Evolutionary conservation across 2,888 invertebrate genomes (phyloP).

Genomic region (Timandra comae): DNA sequence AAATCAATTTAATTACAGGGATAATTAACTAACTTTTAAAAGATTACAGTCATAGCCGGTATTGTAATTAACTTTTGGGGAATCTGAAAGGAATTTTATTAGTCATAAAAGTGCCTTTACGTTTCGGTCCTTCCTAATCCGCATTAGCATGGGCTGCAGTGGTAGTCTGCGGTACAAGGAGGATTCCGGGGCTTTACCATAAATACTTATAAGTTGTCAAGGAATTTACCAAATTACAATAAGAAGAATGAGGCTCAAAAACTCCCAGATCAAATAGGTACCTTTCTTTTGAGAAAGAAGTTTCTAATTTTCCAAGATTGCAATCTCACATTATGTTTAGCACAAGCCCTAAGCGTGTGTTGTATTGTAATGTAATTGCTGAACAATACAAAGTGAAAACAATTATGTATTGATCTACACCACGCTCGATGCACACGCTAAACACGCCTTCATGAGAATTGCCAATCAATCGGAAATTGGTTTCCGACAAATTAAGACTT

Average conservation of each 20-base stretch:
- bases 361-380: no score
- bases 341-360: no score
- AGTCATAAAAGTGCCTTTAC: slow-evolving; percentile 8
- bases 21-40: slow-evolving; percentile 1
- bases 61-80: slow-evolving; percentile 1
- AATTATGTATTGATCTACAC: slow-evolving; percentile 14
- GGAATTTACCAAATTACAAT: no score
- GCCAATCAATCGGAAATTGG: slow-evolving; percentile 43
- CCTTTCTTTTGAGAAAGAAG: no score
- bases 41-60: slow-evolving; percentile 4
- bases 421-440: slow-evolving; percentile 17
- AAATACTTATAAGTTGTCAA: no score
- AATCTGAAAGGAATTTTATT: slow-evolving; percentile 11
- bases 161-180: slow-evolving; percentile 11
- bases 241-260: no score
- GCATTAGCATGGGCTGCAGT: no score
- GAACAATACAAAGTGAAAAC: slow-evolving; percentile 10
- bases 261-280: no score
- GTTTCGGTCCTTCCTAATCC: no score
- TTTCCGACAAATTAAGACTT: slow-evolving; percentile 46
- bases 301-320: no score
- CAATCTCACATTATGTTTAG: no score
- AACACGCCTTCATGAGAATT: slow-evolving; percentile 27
- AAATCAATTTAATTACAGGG: slow-evolving; percentile 1
- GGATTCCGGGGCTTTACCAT: no score